Evolutionary conservation across 2,797 vertebrate species (phyloP), one percentile per base, ranked within the genome.

Genomic region (Ammospiza maritima): DNA sequence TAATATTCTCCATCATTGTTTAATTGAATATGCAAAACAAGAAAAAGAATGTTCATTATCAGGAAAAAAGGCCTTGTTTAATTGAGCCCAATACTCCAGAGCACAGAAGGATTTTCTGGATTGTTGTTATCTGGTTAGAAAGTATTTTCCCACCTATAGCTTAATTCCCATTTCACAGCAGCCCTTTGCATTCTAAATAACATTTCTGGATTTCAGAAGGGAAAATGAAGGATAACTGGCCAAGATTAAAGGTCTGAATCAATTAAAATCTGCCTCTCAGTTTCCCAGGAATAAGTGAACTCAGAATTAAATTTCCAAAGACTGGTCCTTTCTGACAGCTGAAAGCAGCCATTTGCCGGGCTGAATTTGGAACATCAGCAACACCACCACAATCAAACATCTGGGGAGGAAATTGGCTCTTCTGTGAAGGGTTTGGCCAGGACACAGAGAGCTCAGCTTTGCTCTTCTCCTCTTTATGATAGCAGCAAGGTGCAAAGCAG

Each of bases 331-430:
- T 71, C 78, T 89, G 87, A 42, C 50, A 88, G 80, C 47, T 86
- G 38, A 81, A 96, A 89, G 77, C 80, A 85, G 30, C n/a, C 3
- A 0, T 83, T 95, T 94, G 88, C 89, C 88, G 92, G 57, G 61
- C 40, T 94, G 48, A 47, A 79, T 93, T 89, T 85, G 69, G 77
- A 96, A 93, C 72, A 91, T 70, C 87, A 96, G 79, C 92, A 88
- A 74, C 93, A 93, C 82, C 81, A 94, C 36, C 40, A 30, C 1
- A 1, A 95, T 93, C 96, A 96, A 97, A 96, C 94, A 96, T 95
- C 66, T 94, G 75, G 74, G 87, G 84, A 97, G 96, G 95, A 97
- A 95, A 96, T 88, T 94, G 93, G 91, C 88, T 91, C 93, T 82
- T 87, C 89, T 71, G 26, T 85, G 73, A 82, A 88, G 87, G 88